phyloP scores from a whole-genome alignment of 2,888 invertebrate genomes.

The Hylaea fasciaria region DNA sequence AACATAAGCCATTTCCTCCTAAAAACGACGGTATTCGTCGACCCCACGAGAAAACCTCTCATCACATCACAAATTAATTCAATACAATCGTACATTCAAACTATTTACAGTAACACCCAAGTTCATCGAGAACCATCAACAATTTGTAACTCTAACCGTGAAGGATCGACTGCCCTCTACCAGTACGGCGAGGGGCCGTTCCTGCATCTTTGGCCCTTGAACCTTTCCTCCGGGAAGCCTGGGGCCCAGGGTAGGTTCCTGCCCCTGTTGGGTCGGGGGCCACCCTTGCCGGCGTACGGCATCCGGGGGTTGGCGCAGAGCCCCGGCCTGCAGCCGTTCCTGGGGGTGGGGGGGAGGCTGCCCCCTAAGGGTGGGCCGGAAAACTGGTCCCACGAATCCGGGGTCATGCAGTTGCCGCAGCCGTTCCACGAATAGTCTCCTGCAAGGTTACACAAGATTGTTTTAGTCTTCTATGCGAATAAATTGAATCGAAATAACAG shows the following conservation, averaged over 20 bases:
- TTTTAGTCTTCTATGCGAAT: constrained; percentile 2
- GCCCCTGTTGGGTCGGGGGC: constrained; percentile 61
- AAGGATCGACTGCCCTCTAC: constrained; percentile 49
- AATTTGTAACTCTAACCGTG: constrained; percentile 6
- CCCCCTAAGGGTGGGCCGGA: constrained; percentile 61
- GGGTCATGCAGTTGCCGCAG: constrained; percentile 64
- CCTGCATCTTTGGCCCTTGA: constrained; percentile 72
- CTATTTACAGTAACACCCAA: constrained; percentile 34
- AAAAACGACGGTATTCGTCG: neutral
- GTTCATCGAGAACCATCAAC: constrained; percentile 11
- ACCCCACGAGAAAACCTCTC: neutral
- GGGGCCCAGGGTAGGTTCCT: constrained; percentile 75
- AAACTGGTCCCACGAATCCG: constrained; percentile 72
- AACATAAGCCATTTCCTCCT: too few relatives aligned
- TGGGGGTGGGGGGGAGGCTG: constrained; percentile 66
- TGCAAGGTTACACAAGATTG: constrained; percentile 44
- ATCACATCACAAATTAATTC: constrained; percentile 18
- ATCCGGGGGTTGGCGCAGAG: constrained; percentile 61
- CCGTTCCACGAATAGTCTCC: constrained; percentile 69
- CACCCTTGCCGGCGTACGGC: constrained; percentile 61
- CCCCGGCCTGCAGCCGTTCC: constrained; percentile 73
- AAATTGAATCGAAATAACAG: too few relatives aligned
- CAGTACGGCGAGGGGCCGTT: constrained; percentile 75
- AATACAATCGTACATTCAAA: constrained; percentile 40
- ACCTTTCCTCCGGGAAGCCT: constrained; percentile 70